phyloP scores from a whole-genome alignment of 23 tunicate genomes.

The Ascidia mentula region DNA sequence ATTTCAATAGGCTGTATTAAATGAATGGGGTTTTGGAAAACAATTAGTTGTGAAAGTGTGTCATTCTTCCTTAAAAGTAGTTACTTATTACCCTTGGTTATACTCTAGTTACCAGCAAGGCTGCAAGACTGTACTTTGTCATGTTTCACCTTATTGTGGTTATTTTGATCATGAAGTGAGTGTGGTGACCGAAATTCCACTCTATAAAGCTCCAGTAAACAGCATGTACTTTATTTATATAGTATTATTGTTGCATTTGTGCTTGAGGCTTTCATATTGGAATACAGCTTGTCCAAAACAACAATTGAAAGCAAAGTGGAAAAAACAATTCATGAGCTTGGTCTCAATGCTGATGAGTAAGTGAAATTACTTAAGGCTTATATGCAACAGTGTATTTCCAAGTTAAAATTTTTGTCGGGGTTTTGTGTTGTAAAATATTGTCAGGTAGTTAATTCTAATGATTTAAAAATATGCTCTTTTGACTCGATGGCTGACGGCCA shows the following conservation, averaged over 20 bases:
- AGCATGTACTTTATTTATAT: background rate
- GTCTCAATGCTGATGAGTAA: conserved; percentile 46
- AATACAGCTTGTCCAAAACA: conserved; percentile 62
- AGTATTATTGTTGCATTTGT: conserved; percentile 97
- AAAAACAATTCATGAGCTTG: conserved; percentile 62
- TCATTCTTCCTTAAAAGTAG: conserved; percentile 25
- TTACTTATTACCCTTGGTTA: conserved; percentile 90
- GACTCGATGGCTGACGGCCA: too few relatives aligned
- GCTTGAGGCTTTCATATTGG: conserved; percentile 93
- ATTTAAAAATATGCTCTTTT: too few relatives aligned
- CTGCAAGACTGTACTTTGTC: conserved; percentile 86
- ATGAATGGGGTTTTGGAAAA: background rate
- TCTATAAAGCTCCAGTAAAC: background rate
- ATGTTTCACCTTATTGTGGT: conserved; percentile 87
- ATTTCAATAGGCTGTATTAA: too few relatives aligned
- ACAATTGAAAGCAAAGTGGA: conserved; percentile 67
- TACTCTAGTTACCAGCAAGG: conserved; percentile 61
- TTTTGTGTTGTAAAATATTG: too few relatives aligned
- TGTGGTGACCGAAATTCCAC: background rate
- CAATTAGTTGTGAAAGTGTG: background rate
- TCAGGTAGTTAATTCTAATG: too few relatives aligned
- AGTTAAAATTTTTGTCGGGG: too few relatives aligned
- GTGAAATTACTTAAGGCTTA: too few relatives aligned
- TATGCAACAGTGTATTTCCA: too few relatives aligned
- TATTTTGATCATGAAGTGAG: conserved; percentile 89